Conservation (phyloP, 2,888 invertebrate genomes). For the Drosophila conformis region DNA sequence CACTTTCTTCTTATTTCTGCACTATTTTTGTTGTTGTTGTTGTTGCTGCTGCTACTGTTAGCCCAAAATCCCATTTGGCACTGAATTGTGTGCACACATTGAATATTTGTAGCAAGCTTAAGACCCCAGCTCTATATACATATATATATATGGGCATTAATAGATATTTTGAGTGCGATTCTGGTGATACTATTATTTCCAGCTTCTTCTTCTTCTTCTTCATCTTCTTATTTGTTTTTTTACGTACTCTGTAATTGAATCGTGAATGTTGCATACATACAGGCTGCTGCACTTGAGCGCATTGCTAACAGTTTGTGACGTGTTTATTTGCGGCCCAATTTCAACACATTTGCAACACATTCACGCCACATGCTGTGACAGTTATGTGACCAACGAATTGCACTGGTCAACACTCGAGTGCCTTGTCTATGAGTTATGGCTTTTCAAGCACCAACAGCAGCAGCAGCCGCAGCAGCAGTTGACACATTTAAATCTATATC, state of each 20-base stretch:
- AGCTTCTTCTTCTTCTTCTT: background rate
- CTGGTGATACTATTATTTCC: slow-evolving; percentile 23
- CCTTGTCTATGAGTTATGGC: slow-evolving; percentile 65
- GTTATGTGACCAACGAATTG: slow-evolving; percentile 58
- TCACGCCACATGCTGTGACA: slow-evolving; percentile 72
- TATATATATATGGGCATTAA: slow-evolving; percentile 58
- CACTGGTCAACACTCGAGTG: slow-evolving; percentile 51
- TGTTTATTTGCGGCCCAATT: slow-evolving; percentile 45
- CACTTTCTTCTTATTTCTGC: slow-evolving; percentile 15
- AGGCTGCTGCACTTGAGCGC: slow-evolving; percentile 35
- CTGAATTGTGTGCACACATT: slow-evolving; percentile 77
- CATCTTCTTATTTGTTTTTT: background rate
- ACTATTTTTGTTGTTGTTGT: slow-evolving; percentile 21
- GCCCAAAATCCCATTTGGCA: slow-evolving; percentile 77
- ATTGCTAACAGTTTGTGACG: slow-evolving; percentile 45
- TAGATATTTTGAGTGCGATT: slow-evolving; percentile 62
- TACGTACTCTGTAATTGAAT: slow-evolving; percentile 60
- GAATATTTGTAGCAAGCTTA: slow-evolving; percentile 74
- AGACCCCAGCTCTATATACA: slow-evolving; percentile 51
- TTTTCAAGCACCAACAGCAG: slow-evolving; percentile 44
- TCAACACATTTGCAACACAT: slow-evolving; percentile 63
- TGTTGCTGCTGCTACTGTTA: slow-evolving; percentile 37
- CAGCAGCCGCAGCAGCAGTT: slow-evolving; percentile 12
- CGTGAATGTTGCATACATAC: slow-evolving; percentile 45
- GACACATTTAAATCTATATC: slow-evolving; percentile 56